phyloP scores from a whole-genome alignment of 37 sponge, comb jelly and placozoan species.

The Geodia barretti region DNA sequence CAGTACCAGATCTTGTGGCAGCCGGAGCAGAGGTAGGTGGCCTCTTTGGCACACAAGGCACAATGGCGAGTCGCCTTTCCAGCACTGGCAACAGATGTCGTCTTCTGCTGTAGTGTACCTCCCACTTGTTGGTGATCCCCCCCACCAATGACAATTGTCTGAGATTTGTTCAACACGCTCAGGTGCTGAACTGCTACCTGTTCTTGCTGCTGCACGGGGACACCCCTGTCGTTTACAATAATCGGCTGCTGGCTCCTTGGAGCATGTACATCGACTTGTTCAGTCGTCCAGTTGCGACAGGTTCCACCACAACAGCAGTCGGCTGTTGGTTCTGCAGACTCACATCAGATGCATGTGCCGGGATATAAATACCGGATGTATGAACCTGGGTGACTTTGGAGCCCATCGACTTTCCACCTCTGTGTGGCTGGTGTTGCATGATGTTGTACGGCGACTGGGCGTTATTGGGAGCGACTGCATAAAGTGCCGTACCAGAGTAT shows the following conservation, averaged over 20 bases:
- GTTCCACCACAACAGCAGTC: too few species aligned
- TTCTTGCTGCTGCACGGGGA: not conserved
- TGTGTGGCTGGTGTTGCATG: not conserved
- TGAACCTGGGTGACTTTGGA: too few species aligned
- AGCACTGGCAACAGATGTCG: not conserved
- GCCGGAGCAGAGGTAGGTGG: slow-evolving; percentile 87
- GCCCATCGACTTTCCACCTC: too few species aligned
- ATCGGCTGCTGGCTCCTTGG: too few species aligned
- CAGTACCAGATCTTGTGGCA: slow-evolving; percentile 89
- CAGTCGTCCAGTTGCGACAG: too few species aligned
- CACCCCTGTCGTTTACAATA: too few species aligned
- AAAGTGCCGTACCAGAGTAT: not conserved
- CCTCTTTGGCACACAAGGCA: slow-evolving; percentile 63
- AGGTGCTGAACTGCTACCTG: not conserved
- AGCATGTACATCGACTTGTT: too few species aligned
- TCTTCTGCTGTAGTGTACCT: not conserved
- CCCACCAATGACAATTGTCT: not conserved
- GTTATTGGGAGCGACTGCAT: not conserved
- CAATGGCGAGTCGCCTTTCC: slow-evolving; percentile 23
- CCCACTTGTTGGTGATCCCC: too few species aligned
- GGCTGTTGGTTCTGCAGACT: too few species aligned
- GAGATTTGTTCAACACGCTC: not conserved
- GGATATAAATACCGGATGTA: not conserved
- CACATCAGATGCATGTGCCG: not conserved
- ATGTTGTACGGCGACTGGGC: not conserved